These are phyloP conservation scores for Xanthorhoe spadicearia DNA, from an alignment of 2,888 invertebrate species.

Conservation along the genomic window DNA sequence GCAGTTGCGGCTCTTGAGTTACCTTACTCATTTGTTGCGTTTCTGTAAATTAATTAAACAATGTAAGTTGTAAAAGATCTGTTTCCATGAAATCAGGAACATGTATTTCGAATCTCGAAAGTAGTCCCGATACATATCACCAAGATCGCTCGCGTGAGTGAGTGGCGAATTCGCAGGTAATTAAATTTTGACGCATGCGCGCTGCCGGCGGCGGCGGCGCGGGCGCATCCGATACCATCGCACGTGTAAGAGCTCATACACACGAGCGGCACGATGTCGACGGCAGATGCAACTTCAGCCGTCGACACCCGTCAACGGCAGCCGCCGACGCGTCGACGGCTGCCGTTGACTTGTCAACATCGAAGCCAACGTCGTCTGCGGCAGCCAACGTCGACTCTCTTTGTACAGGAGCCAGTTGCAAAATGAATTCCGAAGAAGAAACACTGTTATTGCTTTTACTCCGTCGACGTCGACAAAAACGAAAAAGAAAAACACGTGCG, in stretches of 20 bases:
- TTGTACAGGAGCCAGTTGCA: too few species aligned
- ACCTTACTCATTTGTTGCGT: constrained; percentile 2
- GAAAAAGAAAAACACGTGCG: too few species aligned
- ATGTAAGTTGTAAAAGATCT: constrained; percentile 9
- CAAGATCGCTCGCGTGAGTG: constrained; percentile 51
- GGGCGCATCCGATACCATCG: constrained; percentile 62
- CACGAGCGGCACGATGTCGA: too few species aligned
- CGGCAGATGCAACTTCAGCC: too few species aligned
- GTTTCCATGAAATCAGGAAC: constrained; percentile 20
- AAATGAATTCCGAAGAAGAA: too few species aligned
- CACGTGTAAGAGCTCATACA: constrained; percentile 69
- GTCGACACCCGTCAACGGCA: too few species aligned
- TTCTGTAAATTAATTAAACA: constrained; percentile 16
- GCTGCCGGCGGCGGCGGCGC: constrained; percentile 54
- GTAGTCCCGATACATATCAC: constrained; percentile 36
- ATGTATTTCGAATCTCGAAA: constrained; percentile 22
- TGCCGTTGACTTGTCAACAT: too few species aligned
- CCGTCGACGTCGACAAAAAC: too few species aligned
- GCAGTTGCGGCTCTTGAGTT: constrained; percentile 14
- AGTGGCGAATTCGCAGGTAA: constrained; percentile 71
- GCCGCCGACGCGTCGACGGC: too few species aligned
- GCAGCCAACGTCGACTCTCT: too few species aligned
- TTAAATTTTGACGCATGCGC: constrained; percentile 70
- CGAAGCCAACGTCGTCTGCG: too few species aligned
- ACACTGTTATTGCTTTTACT: too few species aligned